Percentiles rank a stretch among this genome's conserved stretches.
phyloP scores from a whole-genome alignment of 2,113 vertebrate species.

The Bos javanicus region DNA sequence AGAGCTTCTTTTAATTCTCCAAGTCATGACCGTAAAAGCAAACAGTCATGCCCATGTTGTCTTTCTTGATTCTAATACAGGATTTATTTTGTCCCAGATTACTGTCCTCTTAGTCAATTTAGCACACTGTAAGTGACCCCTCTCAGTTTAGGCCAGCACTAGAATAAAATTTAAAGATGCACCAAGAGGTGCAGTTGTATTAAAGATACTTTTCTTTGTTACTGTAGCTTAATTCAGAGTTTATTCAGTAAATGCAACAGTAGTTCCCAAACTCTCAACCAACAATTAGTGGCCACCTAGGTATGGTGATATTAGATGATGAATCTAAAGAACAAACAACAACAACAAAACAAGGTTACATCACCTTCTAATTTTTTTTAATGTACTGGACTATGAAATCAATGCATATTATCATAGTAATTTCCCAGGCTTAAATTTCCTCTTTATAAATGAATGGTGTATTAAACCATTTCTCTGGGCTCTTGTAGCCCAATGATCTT shows the following conservation, averaged over 20 bases:
- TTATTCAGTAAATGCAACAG: not conserved
- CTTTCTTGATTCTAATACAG: not conserved
- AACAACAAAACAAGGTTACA: not conserved
- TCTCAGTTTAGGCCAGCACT: not conserved
- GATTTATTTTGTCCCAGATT: not conserved
- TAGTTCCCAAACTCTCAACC: not conserved
- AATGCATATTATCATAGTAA: not conserved
- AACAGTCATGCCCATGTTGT: not conserved
- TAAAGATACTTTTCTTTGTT: not conserved
- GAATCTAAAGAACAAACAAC: not conserved
- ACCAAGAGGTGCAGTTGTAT: not conserved
- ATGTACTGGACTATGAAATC: not conserved
- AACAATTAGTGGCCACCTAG: not conserved
- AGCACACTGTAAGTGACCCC: not conserved
- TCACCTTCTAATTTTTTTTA: not conserved
- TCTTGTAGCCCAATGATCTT: not conserved
- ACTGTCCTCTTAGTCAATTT: not conserved
- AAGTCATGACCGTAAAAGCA: not conserved
- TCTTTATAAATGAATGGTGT: not conserved
- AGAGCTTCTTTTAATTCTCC: not conserved
- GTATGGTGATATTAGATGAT: not conserved
- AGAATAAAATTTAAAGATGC: not conserved
- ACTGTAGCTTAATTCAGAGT: not conserved
- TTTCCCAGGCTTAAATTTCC: not conserved
- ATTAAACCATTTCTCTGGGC: not conserved